Evolutionary conservation across 2,888 invertebrate genomes (phyloP).

Genomic region (Doris montereyensis): DNA sequence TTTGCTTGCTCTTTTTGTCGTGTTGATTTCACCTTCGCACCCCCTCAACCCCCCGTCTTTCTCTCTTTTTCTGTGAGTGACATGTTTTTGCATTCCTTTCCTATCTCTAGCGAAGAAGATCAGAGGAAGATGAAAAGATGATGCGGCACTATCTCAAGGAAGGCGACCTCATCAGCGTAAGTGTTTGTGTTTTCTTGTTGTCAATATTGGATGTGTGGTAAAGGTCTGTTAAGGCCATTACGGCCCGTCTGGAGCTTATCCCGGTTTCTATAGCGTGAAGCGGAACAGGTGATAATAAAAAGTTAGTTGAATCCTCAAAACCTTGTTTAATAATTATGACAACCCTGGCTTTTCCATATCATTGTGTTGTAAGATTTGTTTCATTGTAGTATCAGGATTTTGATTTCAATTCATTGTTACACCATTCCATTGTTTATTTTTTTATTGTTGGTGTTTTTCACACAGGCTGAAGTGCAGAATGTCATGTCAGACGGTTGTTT

Average conservation of each 20-base stretch:
- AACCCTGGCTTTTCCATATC: neutral
- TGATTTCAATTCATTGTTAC: neutral
- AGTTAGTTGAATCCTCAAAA: too few relatives aligned
- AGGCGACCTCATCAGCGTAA: slow-evolving; percentile 89
- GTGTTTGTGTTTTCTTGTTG: neutral
- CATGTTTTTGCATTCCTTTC: neutral
- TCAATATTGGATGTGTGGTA: too few relatives aligned
- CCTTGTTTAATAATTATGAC: too few relatives aligned
- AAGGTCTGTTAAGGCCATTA: too few relatives aligned
- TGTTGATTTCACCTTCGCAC: too few relatives aligned
- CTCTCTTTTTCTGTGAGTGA: too few relatives aligned
- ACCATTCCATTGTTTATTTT: neutral
- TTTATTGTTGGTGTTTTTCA: too few relatives aligned
- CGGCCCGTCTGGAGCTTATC: too few relatives aligned
- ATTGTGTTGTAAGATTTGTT: neutral
- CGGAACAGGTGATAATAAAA: too few relatives aligned
- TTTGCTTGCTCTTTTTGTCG: too few relatives aligned
- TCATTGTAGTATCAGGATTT: neutral
- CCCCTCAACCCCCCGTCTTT: too few relatives aligned
- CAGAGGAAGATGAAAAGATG: slow-evolving; percentile 96
- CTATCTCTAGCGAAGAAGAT: slow-evolving; percentile 82
- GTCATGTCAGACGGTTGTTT: slow-evolving; percentile 92
- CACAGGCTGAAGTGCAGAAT: slow-evolving; percentile 92
- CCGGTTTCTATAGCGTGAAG: too few relatives aligned
- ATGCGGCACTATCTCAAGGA: slow-evolving; percentile 87